A percentile compares a stretch with the other conserved stretches of the same genome.
Conservation (phyloP, 2,113 vertebrate genomes). For the Clinocottus analis region DNA sequence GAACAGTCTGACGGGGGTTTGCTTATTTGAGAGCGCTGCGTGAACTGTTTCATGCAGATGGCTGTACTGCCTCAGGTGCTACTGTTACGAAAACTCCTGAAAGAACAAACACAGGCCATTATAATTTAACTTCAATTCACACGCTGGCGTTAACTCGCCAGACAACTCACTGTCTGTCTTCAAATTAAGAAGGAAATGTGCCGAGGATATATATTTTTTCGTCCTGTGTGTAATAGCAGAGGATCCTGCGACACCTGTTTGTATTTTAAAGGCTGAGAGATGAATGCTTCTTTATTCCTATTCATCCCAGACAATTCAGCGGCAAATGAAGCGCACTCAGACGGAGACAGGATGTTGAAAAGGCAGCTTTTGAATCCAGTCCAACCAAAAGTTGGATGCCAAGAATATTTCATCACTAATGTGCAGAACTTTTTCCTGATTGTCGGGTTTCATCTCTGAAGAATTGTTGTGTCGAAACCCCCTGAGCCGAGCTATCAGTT, state of each 20-base stretch:
- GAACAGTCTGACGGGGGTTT: background rate
- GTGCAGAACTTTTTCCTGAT: background rate
- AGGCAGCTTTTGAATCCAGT: conserved; percentile 30
- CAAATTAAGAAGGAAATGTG: background rate
- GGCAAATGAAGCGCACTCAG: conserved; percentile 24
- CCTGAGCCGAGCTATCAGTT: background rate
- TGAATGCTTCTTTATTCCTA: conserved; percentile 26
- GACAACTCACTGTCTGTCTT: background rate
- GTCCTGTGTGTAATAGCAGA: conserved; percentile 17
- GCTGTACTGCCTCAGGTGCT: background rate
- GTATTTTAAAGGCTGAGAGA: conserved; percentile 16
- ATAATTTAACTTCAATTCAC: background rate
- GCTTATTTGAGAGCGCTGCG: background rate
- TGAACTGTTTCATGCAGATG: background rate
- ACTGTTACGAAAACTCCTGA: background rate
- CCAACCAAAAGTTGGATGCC: conserved; percentile 19
- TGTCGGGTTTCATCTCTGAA: background rate
- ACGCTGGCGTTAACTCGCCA: background rate
- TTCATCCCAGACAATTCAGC: conserved; percentile 37
- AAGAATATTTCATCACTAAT: conserved; percentile 26
- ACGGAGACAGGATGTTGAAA: conserved; percentile 9
- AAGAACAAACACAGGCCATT: background rate
- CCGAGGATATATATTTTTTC: background rate
- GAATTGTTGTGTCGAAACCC: conserved; percentile 15
- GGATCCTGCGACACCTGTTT: conserved; percentile 32